Percentiles rank a stretch among this genome's conserved stretches.
phyloP scores from a whole-genome alignment of 2,888 invertebrate species.

The Pyralis farinalis region DNA sequence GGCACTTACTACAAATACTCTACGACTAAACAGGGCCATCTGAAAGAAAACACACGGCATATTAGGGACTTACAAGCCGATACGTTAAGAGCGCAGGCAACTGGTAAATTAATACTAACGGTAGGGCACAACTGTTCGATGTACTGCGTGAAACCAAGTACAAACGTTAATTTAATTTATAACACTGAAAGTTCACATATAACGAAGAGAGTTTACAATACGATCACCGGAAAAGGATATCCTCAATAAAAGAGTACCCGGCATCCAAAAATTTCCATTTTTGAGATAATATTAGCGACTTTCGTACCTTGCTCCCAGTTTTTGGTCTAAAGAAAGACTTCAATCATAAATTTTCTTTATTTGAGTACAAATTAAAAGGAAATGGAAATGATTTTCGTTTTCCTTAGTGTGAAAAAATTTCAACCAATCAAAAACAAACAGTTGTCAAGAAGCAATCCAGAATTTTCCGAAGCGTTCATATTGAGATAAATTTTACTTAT shows the following conservation, averaged over 20 bases:
- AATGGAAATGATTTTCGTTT: conserved; percentile 43
- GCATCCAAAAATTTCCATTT: conserved; percentile 15
- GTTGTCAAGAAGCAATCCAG: conserved; percentile 57
- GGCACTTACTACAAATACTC: conserved; percentile 43
- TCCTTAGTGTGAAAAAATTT: conserved; percentile 41
- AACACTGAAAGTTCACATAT: conserved; percentile 21
- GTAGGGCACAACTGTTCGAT: too few relatives aligned
- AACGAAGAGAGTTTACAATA: conserved; percentile 13
- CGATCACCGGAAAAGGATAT: conserved; percentile 62
- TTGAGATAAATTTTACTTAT: too few relatives aligned
- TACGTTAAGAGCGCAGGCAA: too few relatives aligned
- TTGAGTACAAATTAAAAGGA: too few relatives aligned
- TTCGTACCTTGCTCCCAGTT: conserved; percentile 14
- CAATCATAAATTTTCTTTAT: neutral
- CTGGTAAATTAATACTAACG: too few relatives aligned
- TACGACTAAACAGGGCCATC: conserved; percentile 61
- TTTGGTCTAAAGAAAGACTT: too few relatives aligned
- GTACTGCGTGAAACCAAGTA: too few relatives aligned
- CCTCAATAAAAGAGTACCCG: conserved; percentile 49
- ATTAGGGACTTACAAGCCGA: too few relatives aligned
- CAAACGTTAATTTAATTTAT: conserved; percentile 47
- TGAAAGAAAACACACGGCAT: conserved; percentile 39
- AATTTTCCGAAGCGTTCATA: conserved; percentile 49
- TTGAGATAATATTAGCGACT: conserved; percentile 2
- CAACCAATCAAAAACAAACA: conserved; percentile 77